Evolutionary conservation across 2,888 invertebrate genomes (phyloP).

Genomic region (Tuta absoluta): DNA sequence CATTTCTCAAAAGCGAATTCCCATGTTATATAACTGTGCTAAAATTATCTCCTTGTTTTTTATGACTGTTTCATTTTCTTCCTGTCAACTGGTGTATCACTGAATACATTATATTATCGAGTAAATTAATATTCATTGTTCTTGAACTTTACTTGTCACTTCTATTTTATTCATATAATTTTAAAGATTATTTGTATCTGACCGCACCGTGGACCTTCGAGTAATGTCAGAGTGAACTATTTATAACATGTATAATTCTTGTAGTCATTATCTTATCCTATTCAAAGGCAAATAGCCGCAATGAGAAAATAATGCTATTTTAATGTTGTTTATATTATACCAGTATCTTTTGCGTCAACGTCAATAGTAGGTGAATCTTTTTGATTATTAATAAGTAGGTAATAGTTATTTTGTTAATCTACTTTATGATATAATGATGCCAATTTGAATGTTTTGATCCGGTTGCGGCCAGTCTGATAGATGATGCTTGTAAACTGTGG

Average conservation of each 20-base stretch:
- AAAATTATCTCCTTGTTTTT: too few species aligned
- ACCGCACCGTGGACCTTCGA: not conserved
- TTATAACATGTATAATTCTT: conserved; percentile 10
- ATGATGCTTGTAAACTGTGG: not conserved
- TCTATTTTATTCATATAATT: not conserved
- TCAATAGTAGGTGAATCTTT: conserved; percentile 17
- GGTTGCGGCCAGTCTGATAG: not conserved
- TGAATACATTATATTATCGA: not conserved
- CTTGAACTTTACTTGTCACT: conserved; percentile 6
- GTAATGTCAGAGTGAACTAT: not conserved
- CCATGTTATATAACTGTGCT: too few species aligned
- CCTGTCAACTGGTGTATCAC: too few species aligned
- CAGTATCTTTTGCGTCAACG: conserved; percentile 16
- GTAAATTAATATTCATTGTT: not conserved
- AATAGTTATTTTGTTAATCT: not conserved
- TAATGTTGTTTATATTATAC: conserved; percentile 17
- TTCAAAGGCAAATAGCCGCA: not conserved
- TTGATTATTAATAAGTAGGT: not conserved
- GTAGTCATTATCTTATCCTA: conserved; percentile 6
- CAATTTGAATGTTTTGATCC: conserved; percentile 1
- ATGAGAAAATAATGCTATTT: conserved; percentile 23
- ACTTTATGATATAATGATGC: not conserved
- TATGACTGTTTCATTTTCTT: too few species aligned
- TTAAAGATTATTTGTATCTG: not conserved
- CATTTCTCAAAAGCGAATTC: too few species aligned